phyloP scores from a whole-genome alignment of 1,140 invertebrate species.

The Drosophila saltans region DNA sequence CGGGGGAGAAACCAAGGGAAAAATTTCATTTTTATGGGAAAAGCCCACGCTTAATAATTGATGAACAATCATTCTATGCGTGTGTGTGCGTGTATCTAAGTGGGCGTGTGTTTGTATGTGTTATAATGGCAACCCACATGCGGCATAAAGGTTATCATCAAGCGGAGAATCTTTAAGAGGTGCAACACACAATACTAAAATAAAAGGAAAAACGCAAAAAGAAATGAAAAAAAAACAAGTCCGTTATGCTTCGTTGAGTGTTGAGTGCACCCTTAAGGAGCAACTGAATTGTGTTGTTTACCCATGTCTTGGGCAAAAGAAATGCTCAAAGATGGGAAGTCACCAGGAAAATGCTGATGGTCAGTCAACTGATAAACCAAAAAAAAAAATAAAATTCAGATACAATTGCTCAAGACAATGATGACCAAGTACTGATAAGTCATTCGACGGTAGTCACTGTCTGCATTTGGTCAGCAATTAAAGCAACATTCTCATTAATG shows the following conservation, averaged over 20 bases:
- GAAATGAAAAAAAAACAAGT: background rate
- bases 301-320: slow-evolving; percentile 25
- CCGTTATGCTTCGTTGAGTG: slow-evolving; percentile 44
- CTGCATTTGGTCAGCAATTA: slow-evolving; percentile 42
- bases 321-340: background rate
- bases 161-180: slow-evolving; percentile 36
- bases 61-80: slow-evolving; percentile 31
- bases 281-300: slow-evolving; percentile 19
- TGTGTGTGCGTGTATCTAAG: background rate
- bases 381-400: slow-evolving; percentile 17
- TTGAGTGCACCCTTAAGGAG: slow-evolving; percentile 37
- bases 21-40: slow-evolving; percentile 2
- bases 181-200: slow-evolving; percentile 28
- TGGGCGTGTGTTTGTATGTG: slow-evolving; percentile 1
- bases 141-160: slow-evolving; percentile 34
- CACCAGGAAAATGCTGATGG: background rate
- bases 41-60: slow-evolving; percentile 34
- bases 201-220: slow-evolving; percentile 15
- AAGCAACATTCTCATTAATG: slow-evolving; percentile 40
- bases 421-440: slow-evolving; percentile 26
- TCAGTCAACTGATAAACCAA: slow-evolving; percentile 29
- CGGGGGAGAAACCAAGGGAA: slow-evolving; percentile 3
- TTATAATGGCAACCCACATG: slow-evolving; percentile 27
- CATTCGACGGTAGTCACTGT: slow-evolving; percentile 9
- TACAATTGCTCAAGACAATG: slow-evolving; percentile 26